phyloP scores from a whole-genome alignment of 1,140 invertebrate species.

The Papilio dardanus region DNA sequence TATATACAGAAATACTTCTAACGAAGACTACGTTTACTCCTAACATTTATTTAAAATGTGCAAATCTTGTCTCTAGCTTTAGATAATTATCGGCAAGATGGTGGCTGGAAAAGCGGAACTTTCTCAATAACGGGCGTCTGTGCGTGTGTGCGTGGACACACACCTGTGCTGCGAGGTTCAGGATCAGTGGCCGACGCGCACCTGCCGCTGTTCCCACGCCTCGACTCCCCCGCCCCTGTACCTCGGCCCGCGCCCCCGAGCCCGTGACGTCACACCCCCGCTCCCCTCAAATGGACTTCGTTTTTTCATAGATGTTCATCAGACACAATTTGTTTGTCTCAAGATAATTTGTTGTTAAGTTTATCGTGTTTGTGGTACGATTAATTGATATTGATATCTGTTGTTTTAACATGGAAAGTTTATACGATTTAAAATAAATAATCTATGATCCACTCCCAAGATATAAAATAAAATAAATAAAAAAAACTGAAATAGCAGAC shows the following conservation, averaged over 20 bases:
- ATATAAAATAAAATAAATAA: neutral
- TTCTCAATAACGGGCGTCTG: slow-evolving; percentile 64
- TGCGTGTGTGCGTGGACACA: slow-evolving; percentile 49
- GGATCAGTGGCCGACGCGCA: slow-evolving; percentile 81
- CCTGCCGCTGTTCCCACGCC: slow-evolving; percentile 80
- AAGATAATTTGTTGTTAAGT: slow-evolving; percentile 6
- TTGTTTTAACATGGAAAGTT: neutral
- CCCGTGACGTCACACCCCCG: slow-evolving; percentile 72
- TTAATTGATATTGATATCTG: neutral
- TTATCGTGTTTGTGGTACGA: neutral
- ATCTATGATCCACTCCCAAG: no score
- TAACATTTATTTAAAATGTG: slow-evolving; percentile 28
- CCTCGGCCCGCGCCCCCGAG: slow-evolving; percentile 54
- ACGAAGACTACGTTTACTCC: neutral
- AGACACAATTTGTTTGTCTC: slow-evolving; percentile 10
- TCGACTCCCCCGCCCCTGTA: slow-evolving; percentile 54
- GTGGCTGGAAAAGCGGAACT: slow-evolving; percentile 69
- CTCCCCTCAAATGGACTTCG: slow-evolving; percentile 51
- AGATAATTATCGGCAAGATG: slow-evolving; percentile 35
- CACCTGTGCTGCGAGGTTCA: slow-evolving; percentile 63
- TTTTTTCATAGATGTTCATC: slow-evolving; percentile 53
- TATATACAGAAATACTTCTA: neutral
- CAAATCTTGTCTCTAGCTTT: slow-evolving; percentile 31
- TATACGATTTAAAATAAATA: neutral
- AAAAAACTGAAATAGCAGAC: no score